Percentiles rank a stretch among this genome's conserved stretches.
These are phyloP conservation scores for Lateolabrax maculatus DNA, from an alignment of 2,797 vertebrate genomes.

Conservation along the genomic window DNA sequence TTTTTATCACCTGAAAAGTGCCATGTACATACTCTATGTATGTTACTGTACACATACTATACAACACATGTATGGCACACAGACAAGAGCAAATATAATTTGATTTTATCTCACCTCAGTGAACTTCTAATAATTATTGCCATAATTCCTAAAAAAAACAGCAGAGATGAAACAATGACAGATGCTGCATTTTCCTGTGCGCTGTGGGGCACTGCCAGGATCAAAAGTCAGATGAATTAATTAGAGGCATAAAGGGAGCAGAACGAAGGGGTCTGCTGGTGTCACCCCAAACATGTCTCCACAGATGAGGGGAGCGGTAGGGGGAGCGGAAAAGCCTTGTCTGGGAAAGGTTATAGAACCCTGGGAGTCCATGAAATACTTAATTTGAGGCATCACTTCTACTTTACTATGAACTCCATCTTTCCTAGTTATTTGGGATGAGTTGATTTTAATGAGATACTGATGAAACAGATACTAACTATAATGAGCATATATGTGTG, in stretches of 20 bases:
- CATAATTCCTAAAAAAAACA: background rate
- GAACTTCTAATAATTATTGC: background rate
- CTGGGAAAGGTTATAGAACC: conserved; percentile 61
- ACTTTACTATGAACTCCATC: background rate
- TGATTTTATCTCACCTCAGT: background rate
- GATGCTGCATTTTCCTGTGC: conserved; percentile 24
- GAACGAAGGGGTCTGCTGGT: conserved; percentile 34
- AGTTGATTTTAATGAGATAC: background rate
- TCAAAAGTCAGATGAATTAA: conserved; percentile 58
- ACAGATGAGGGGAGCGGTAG: conserved; percentile 32
- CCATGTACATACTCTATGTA: background rate
- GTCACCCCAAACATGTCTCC: conserved; percentile 38
- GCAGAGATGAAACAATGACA: conserved; percentile 3
- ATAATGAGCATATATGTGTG: conserved; percentile 17
- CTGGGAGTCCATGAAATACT: conserved; percentile 48
- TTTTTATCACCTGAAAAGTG: background rate
- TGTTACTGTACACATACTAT: background rate
- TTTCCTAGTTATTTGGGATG: background rate
- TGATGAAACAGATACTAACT: conserved; percentile 3
- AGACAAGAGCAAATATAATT: conserved; percentile 3
- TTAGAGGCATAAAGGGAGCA: conserved; percentile 46
- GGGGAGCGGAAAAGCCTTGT: conserved; percentile 32
- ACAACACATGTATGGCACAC: background rate
- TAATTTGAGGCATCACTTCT: conserved; percentile 29
- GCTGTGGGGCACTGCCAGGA: background rate